These are phyloP conservation scores for Mimas tiliae DNA, from an alignment of 2,888 invertebrate species.

Conservation along the genomic window DNA sequence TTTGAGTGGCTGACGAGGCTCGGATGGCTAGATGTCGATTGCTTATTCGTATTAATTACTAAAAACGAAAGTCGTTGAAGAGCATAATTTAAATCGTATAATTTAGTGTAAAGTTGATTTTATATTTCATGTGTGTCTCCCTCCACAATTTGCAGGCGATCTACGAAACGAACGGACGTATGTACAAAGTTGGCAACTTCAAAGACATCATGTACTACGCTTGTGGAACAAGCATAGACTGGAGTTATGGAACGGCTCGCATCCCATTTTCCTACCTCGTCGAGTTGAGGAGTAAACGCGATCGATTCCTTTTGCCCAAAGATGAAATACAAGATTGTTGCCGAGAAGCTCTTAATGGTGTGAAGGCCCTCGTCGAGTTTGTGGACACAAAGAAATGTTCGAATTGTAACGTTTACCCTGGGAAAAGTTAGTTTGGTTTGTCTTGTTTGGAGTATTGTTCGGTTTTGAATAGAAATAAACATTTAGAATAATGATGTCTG, in stretches of 20 bases:
- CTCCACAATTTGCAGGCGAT: conserved; percentile 62
- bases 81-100: background rate
- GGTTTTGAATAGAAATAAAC: conserved; percentile 28
- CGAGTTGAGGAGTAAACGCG: conserved; percentile 68
- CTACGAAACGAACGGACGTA: conserved; percentile 66
- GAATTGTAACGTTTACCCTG: conserved; percentile 53
- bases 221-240: conserved; percentile 76
- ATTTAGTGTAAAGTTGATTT: background rate
- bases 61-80: background rate
- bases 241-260: conserved; percentile 75
- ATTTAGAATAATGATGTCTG: conserved; percentile 16
- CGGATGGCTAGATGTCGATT: too few species aligned
- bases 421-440: conserved; percentile 38
- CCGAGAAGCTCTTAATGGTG: conserved; percentile 61
- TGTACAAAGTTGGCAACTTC: conserved; percentile 79
- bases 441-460: conserved; percentile 29
- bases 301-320: conserved; percentile 66
- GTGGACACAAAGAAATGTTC: conserved; percentile 64
- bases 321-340: conserved; percentile 69
- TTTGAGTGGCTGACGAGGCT: too few species aligned
- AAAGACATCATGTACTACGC: conserved; percentile 77
- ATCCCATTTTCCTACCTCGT: conserved; percentile 76
- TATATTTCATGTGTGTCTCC: conserved; percentile 1
- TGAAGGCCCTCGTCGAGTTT: conserved; percentile 63
- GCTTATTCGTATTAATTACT: too few species aligned